Evolutionary conservation across 2,113 vertebrate genomes (phyloP).

Genomic region (Hemiprocne comata): DNA sequence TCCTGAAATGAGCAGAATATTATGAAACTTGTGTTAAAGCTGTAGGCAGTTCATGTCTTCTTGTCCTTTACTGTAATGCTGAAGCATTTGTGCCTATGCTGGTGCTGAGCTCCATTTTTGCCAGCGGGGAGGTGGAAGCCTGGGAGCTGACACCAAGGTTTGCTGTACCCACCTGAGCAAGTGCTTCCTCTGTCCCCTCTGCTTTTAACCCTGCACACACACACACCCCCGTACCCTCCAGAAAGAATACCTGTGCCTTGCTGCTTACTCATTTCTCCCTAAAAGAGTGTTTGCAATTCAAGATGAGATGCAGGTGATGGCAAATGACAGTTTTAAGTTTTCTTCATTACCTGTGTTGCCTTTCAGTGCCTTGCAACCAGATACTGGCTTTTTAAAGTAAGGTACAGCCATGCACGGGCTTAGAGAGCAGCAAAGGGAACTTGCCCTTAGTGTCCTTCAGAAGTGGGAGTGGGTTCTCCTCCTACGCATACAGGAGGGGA

Average conservation of each 20-base stretch:
- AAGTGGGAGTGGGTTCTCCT: neutral
- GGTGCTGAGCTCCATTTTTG: neutral
- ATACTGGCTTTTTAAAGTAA: neutral
- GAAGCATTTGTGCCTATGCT: rapidly evolving
- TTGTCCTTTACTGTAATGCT: neutral
- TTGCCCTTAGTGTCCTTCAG: neutral
- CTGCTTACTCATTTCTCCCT: neutral
- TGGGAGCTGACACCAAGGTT: neutral
- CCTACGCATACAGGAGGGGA: neutral
- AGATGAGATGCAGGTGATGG: neutral
- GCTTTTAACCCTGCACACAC: neutral
- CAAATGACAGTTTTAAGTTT: neutral
- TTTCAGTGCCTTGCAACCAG: neutral
- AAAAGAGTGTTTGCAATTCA: neutral
- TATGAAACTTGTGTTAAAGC: neutral
- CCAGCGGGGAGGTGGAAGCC: neutral
- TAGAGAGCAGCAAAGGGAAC: neutral
- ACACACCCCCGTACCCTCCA: neutral
- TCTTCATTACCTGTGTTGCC: neutral
- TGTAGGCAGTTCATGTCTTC: rapidly evolving
- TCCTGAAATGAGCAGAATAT: neutral
- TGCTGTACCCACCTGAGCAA: rapidly evolving
- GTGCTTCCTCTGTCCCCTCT: rapidly evolving
- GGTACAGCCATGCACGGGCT: neutral
- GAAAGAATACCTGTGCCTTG: neutral